Base-by-base conservation (phyloP, 2,797 vertebrate species). In the Artibeus lituratus region DNA sequence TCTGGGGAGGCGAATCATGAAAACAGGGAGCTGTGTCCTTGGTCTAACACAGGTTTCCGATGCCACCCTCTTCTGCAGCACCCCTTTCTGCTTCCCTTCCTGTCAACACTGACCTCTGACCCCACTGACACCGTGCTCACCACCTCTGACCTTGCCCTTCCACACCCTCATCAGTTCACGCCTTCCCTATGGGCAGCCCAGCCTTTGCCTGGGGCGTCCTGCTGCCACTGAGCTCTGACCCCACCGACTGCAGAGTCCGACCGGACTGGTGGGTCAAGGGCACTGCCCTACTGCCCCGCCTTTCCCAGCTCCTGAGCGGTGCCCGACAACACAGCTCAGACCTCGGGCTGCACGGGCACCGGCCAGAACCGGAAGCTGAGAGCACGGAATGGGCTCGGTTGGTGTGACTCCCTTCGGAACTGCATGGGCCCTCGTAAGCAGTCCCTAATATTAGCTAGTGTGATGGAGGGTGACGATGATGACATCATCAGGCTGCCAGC, bases 381-480 rank as follows among this genome's bases (percentile, higher is more conserved):
- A 74, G 65, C 6, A 11, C 0, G 5, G 10, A 12, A 29, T 3
- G n/a, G 29, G 12, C 32, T 37, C 29, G 2, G 49, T 16, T 16
- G 4, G 7, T 1, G 5, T 4, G 14, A 7, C 49, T 22, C 22
- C 72, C 49, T 65, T 6, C 22, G 90, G 22, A 67, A 18, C 53
- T 1, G 5, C 1, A 1, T 1, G 59, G 39, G 2, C n/a, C 19
- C 24, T 24, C 10, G 0, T 0, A 24, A 65, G 57, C 0, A 1
- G 74, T 24, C 12, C 2, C 1, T 10, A 22, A 2, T 0, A 7
- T 2, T 2, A 4, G 69, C 78, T 19, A 7, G 14, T 1, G 0
- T 15, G 62, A 1, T 0, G 3, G 26, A 2, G 0, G 10, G 2
- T 0, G 4, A 15, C 6, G 26, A 57, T 2, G 18, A 49, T 1